Percentiles rank a stretch among this genome's conserved stretches.
Evolutionary conservation across 2,113 vertebrate genomes (phyloP).

Genomic region (Alces alces): DNA sequence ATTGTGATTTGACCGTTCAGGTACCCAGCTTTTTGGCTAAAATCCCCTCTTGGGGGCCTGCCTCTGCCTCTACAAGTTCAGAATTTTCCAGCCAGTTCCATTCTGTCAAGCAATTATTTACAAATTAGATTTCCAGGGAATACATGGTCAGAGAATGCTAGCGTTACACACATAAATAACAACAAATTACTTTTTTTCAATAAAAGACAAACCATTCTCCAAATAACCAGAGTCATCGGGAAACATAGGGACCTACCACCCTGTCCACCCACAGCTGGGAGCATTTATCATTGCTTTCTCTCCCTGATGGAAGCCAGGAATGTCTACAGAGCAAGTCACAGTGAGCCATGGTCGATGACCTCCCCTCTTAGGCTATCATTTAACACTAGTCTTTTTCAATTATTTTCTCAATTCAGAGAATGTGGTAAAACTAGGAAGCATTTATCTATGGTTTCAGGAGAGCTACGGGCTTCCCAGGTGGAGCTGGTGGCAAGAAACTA

Average conservation of each 20-base stretch:
- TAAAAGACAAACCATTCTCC: constrained; percentile 57
- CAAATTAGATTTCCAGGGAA: constrained; percentile 68
- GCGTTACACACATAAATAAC: constrained; percentile 21
- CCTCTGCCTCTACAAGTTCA: constrained; percentile 2
- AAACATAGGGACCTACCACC: constrained; percentile 60
- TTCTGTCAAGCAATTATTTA: constrained; percentile 68
- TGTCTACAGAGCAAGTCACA: constrained; percentile 47
- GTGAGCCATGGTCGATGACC: constrained; percentile 58
- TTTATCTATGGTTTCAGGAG: not conserved
- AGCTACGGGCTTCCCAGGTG: not conserved
- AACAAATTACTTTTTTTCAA: constrained; percentile 63
- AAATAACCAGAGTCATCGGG: constrained; percentile 60
- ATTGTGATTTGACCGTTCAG: not conserved
- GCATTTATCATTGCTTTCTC: constrained; percentile 59
- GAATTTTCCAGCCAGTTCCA: constrained; percentile 37
- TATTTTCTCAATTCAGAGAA: not conserved
- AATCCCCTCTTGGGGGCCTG: not conserved
- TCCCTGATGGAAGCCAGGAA: constrained; percentile 46
- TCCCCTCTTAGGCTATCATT: constrained; percentile 46
- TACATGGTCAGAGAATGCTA: constrained; percentile 29
- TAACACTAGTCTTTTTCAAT: constrained; percentile 31
- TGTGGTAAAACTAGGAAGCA: not conserved
- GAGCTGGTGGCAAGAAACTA: not conserved
- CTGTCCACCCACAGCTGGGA: constrained; percentile 58
- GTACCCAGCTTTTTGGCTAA: not conserved